These are phyloP conservation scores for Phoenicopterus ruber DNA, from an alignment of 2,113 vertebrate species.

Conservation along the genomic window DNA sequence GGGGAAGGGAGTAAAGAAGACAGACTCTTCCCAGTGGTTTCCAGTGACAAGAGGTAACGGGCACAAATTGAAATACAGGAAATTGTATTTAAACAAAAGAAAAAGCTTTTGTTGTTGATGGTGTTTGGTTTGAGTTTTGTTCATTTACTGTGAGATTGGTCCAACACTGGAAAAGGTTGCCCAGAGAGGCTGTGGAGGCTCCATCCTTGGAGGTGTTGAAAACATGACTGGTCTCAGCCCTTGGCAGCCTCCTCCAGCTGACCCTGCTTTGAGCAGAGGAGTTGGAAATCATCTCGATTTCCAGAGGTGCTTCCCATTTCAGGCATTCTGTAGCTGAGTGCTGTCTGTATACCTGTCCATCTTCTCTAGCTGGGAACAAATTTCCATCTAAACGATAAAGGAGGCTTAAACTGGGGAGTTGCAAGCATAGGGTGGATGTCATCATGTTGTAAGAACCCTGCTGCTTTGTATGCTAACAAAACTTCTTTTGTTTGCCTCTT, in stretches of 20 bases:
- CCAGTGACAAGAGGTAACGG: background rate
- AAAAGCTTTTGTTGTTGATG: background rate
- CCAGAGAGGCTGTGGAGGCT: background rate
- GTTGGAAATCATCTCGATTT: background rate
- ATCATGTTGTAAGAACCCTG: background rate
- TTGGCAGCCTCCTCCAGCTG: background rate
- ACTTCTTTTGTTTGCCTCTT: background rate
- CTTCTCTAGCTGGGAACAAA: background rate
- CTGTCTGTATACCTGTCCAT: background rate
- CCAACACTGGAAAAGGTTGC: background rate
- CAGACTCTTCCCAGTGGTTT: background rate
- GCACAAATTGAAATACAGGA: background rate
- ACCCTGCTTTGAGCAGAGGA: background rate
- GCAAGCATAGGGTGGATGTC: background rate
- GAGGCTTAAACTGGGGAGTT: background rate
- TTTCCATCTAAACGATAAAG: background rate
- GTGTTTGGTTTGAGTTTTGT: background rate
- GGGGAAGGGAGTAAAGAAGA: background rate
- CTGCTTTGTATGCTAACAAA: background rate
- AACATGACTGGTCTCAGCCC: background rate
- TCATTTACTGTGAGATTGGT: background rate
- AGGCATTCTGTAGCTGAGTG: background rate
- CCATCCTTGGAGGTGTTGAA: background rate
- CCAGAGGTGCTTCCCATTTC: background rate
- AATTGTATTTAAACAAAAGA: background rate